Base-by-base conservation (phyloP, 1,140 invertebrate genomes). In the Drosophila insularis region DNA sequence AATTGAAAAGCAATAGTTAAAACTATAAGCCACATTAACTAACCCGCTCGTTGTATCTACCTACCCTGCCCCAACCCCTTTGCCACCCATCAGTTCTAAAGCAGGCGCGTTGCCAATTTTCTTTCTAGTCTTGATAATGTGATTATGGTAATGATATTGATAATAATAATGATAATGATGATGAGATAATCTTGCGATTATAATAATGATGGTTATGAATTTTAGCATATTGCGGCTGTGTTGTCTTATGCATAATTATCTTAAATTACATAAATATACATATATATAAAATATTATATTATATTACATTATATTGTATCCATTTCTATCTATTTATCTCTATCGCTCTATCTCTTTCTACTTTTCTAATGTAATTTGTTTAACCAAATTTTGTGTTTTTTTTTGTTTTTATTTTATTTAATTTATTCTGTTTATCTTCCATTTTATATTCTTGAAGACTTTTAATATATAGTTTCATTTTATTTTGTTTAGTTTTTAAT, bases 151-250 rank as follows among this genome's bases (percentile, higher is more conserved):
- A 76, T 74, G n/a, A 46, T 46, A 46, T 17, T 13, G 7, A 17
- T 35, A 32, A 65, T 66, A 13, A 19, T 21, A 21, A 50, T 50
- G 10, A 19, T 55, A 11, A 58, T 54, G 50, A 63, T 74, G 65
- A 65, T 61, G 75, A 67, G 78, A 78, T 70, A 72, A 74, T 81
- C 63, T 54, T 71, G 63, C 75, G 37, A 81, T 81, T 70, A 53
- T 67, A 64, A 53, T 67, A 64, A 71, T 63, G 68, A 76, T 80
- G 78, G 63, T 80, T 80, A 80, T 80, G 78, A 86, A 61, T 67
- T 81, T 86, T 86, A 87, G 82, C 82, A 86, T 86, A 87, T 87
- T 87, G 84, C 79, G 84, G 82, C 84, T 87, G 82, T 87, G 82
- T 87, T 87, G 82, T 87, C 82, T 89, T 82, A 86, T 82, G 82